Conservation (phyloP, 2,113 vertebrate genomes). For the Andinoacara biseriatus region DNA sequence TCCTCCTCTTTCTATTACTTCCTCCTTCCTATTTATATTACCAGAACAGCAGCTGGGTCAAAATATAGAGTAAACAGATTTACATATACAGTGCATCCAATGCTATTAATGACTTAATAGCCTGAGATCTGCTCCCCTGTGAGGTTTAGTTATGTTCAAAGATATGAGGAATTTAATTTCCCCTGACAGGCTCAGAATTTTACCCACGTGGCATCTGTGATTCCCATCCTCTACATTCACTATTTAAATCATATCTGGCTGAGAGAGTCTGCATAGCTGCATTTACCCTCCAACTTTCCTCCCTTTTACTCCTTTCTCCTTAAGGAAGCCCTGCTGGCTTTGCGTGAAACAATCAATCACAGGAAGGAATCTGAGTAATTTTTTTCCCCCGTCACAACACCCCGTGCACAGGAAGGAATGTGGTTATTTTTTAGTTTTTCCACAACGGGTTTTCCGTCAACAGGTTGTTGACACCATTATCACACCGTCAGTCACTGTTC, state of each 20-base stretch:
- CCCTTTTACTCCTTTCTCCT: neutral
- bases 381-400: too few relatives aligned
- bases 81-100: neutral
- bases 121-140: neutral
- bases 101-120: neutral
- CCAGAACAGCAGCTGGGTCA: neutral
- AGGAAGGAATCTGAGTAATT: conserved; percentile 48
- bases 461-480: conserved; percentile 62
- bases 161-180: neutral
- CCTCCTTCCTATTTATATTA: neutral
- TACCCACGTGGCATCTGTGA: neutral
- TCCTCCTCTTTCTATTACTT: conserved; percentile 1
- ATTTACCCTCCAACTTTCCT: neutral
- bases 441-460: conserved; percentile 45
- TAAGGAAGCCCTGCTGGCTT: conserved; percentile 51
- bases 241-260: conserved; percentile 10
- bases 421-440: neutral
- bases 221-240: neutral
- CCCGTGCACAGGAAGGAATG: conserved; percentile 46
- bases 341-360: conserved; percentile 32
- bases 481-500: conserved; percentile 30
- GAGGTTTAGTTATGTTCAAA: conserved; percentile 23
- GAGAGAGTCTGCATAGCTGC: neutral
- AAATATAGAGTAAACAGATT: neutral
- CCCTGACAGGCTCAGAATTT: conserved; percentile 24